A percentile compares a stretch with the other conserved stretches of the same genome.
These are phyloP conservation scores for Neodiprion lecontei DNA, from an alignment of 1,140 invertebrate genomes.

Conservation along the genomic window DNA sequence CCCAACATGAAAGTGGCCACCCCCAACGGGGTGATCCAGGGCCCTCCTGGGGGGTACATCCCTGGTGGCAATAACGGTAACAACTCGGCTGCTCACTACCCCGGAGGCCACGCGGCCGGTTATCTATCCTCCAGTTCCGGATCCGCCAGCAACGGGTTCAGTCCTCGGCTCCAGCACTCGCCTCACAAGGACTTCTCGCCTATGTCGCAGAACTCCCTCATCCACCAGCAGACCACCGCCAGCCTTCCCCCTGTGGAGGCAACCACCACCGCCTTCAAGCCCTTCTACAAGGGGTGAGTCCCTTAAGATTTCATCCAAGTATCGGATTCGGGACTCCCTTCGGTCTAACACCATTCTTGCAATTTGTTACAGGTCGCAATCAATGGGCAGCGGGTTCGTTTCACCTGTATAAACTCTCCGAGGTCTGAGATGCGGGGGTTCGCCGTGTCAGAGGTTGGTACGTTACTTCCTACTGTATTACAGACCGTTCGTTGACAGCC, in stretches of 20 bases:
- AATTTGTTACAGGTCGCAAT: constrained; percentile 64
- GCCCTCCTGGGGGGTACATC: constrained; percentile 64
- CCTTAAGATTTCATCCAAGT: constrained; percentile 13
- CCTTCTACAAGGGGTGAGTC: constrained; percentile 86
- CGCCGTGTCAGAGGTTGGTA: constrained; percentile 6
- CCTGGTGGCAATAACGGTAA: constrained; percentile 56
- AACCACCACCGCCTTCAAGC: constrained; percentile 79
- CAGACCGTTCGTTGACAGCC: too few relatives aligned
- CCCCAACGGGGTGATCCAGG: constrained; percentile 70
- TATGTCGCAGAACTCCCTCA: constrained; percentile 54
- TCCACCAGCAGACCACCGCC: constrained; percentile 58
- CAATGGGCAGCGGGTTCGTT: constrained; percentile 68
- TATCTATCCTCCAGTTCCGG: constrained; percentile 63
- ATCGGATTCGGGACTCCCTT: constrained; percentile 18
- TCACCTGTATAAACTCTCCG: constrained; percentile 64
- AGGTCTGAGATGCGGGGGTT: constrained; percentile 15
- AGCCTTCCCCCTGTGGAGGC: constrained; percentile 56
- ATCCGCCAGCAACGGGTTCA: constrained; percentile 62
- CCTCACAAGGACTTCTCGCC: constrained; percentile 65
- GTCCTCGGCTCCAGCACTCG: constrained; percentile 62
- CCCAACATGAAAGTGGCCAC: constrained; percentile 88
- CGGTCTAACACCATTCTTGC: constrained; percentile 27
- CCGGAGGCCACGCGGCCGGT: constrained; percentile 53
- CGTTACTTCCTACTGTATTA: neutral
- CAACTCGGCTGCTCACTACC: constrained; percentile 55